phyloP scores from a whole-genome alignment of 2,888 invertebrate genomes.

The Philereme transversata region DNA sequence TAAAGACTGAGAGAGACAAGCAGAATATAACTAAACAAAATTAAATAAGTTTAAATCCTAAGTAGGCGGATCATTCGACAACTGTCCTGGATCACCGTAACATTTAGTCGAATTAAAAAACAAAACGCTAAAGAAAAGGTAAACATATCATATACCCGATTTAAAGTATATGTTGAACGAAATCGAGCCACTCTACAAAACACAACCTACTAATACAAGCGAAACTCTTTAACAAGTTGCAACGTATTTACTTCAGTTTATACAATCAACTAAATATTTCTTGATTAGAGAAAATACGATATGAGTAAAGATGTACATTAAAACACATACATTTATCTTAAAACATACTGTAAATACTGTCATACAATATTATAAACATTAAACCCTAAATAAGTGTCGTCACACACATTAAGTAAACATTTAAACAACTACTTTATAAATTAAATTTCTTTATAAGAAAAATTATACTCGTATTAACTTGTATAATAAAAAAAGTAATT shows the following conservation, averaged over 20 bases:
- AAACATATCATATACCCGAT: conserved; percentile 3
- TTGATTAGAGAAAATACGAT: conserved; percentile 15
- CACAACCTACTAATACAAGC: background rate
- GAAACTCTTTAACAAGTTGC: background rate
- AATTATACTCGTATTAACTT: conserved; percentile 10
- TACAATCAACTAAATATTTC: conserved; percentile 3
- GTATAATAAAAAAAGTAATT: conserved; percentile 6
- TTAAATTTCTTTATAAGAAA: conserved; percentile 22
- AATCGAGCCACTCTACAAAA: conserved; percentile 4
- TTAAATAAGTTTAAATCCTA: conserved; percentile 54
- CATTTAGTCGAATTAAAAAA: conserved; percentile 37
- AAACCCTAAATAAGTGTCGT: conserved; percentile 9
- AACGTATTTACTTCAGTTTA: background rate
- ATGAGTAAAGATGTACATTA: conserved; percentile 13
- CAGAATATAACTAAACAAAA: conserved; percentile 41
- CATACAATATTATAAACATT: conserved; percentile 22
- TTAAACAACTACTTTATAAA: conserved; percentile 12
- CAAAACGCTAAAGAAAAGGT: conserved; percentile 31
- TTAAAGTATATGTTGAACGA: conserved; percentile 2
- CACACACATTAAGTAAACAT: conserved; percentile 18
- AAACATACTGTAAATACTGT: conserved; percentile 26
- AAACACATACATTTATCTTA: conserved; percentile 14
- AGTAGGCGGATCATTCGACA: conserved; percentile 77
- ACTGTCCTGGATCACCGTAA: conserved; percentile 59
- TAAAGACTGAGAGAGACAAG: conserved; percentile 31